These are phyloP conservation scores for Muscidifurax raptorellus DNA, from an alignment of 1,140 invertebrate species.

Conservation along the genomic window DNA sequence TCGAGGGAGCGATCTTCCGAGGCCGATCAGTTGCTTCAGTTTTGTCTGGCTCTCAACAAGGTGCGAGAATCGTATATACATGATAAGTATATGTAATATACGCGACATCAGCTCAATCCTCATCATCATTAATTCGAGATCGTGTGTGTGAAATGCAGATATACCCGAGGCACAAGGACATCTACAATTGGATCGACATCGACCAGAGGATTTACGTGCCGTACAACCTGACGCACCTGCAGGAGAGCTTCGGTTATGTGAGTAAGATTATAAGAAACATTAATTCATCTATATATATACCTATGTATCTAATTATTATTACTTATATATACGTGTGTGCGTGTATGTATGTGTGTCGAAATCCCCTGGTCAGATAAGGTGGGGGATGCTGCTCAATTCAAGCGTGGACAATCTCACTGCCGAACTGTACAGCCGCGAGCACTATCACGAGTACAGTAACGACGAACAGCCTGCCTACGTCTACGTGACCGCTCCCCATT, in stretches of 20 bases:
- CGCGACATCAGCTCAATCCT: no score
- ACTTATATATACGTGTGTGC: no score
- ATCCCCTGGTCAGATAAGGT: slow-evolving; percentile 67
- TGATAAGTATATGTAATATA: no score
- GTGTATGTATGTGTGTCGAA: not conserved
- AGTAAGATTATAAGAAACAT: slow-evolving; percentile 58
- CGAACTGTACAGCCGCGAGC: slow-evolving; percentile 59
- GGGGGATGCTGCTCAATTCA: slow-evolving; percentile 66
- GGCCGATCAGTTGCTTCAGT: slow-evolving; percentile 71
- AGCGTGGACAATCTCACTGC: slow-evolving; percentile 61
- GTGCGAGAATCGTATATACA: slow-evolving; percentile 55
- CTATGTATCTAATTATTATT: no score
- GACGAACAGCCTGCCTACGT: slow-evolving; percentile 66
- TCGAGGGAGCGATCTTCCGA: slow-evolving; percentile 67
- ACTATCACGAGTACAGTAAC: slow-evolving; percentile 48
- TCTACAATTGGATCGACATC: slow-evolving; percentile 69
- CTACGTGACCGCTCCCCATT: slow-evolving; percentile 68
- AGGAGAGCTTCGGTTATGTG: slow-evolving; percentile 71
- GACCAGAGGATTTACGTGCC: slow-evolving; percentile 69
- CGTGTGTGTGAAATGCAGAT: no score
- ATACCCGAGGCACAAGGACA: slow-evolving; percentile 71
- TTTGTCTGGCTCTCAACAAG: slow-evolving; percentile 72
- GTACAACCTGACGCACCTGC: slow-evolving; percentile 69
- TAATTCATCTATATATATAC: no score
- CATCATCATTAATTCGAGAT: no score